These are phyloP conservation scores for Neosilurus hyrtlii DNA, from an alignment of 2,797 vertebrate genomes.

Conservation along the genomic window DNA sequence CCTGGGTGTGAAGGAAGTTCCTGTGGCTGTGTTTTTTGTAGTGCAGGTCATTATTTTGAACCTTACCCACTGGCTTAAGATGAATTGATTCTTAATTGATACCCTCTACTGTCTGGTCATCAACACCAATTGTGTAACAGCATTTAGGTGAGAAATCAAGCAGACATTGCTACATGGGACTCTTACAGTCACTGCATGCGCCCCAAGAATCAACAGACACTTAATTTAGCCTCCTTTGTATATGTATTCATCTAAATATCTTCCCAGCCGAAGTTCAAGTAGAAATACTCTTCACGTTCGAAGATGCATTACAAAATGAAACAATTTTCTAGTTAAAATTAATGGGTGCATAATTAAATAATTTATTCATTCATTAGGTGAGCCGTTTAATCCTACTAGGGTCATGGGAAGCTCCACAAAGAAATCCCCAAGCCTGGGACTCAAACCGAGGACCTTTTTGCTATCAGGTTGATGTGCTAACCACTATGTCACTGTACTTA, in stretches of 20 bases:
- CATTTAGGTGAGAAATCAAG: constrained; percentile 61
- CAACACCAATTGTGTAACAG: constrained; percentile 53
- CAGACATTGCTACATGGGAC: constrained; percentile 59
- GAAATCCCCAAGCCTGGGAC: too few relatives aligned
- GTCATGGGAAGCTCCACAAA: too few relatives aligned
- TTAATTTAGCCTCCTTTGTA: neutral
- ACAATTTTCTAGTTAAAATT: neutral
- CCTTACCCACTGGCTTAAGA: neutral
- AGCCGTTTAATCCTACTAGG: neutral
- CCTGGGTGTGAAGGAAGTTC: neutral
- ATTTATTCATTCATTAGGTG: neutral
- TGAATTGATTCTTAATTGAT: constrained; percentile 53
- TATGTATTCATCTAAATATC: neutral
- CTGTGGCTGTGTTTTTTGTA: neutral
- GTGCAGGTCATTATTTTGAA: constrained; percentile 25
- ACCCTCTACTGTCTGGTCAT: constrained; percentile 45
- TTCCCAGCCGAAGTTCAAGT: neutral
- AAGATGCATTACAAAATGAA: neutral
- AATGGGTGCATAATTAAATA: neutral
- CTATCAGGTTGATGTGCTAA: too few relatives aligned
- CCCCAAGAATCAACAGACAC: constrained; percentile 56
- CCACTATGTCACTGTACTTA: too few relatives aligned
- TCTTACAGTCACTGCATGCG: constrained; percentile 42
- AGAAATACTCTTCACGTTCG: neutral
- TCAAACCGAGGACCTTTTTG: too few relatives aligned